Evolutionary conservation across 2,113 vertebrate genomes (phyloP).

Genomic region (Mastomys natalensis): DNA sequence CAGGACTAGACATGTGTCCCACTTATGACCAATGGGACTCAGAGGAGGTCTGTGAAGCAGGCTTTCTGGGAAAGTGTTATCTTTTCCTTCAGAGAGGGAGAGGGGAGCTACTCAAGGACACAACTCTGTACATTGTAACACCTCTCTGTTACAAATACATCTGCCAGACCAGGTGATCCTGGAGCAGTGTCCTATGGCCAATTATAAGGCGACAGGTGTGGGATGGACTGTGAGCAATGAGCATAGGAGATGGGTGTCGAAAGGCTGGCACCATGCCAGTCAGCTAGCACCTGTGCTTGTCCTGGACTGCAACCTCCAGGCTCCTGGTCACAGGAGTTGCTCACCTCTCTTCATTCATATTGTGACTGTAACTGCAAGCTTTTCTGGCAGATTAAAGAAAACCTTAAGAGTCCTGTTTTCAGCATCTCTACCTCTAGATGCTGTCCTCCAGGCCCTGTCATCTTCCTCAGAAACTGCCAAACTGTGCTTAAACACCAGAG

Average conservation of each 20-base stretch:
- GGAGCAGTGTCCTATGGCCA: not conserved
- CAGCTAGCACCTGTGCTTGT: not conserved
- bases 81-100: not conserved
- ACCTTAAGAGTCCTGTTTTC: not conserved
- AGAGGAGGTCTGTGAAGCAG: not conserved
- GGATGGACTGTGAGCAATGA: not conserved
- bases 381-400: not conserved
- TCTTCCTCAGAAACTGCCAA: not conserved
- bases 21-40: not conserved
- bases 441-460: not conserved
- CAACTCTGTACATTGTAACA: not conserved
- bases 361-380: not conserved
- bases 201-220: not conserved
- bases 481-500: not conserved
- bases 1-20: not conserved
- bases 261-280: not conserved
- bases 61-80: not conserved
- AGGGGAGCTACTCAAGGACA: not conserved
- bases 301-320: not conserved
- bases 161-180: not conserved
- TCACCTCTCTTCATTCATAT: not conserved
- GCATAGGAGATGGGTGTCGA: not conserved
- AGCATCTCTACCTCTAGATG: not conserved
- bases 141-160: not conserved
- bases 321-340: rapidly evolving